These are phyloP conservation scores for Aulostomus chinensis DNA, from an alignment of 2,797 vertebrate species.

Conservation along the genomic window DNA sequence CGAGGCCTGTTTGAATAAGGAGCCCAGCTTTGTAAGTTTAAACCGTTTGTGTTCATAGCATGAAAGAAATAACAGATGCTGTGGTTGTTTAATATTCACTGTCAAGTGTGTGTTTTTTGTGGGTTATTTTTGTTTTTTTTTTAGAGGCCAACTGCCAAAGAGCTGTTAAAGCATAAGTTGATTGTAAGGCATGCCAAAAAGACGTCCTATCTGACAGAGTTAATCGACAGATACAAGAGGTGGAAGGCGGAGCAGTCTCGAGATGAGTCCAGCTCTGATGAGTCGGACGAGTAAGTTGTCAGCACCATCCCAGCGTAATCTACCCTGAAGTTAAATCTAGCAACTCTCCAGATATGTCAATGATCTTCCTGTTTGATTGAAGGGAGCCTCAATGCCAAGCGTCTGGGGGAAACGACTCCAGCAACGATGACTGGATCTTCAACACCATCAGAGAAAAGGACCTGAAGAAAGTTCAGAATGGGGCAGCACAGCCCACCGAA, in stretches of 20 bases:
- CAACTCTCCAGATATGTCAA: neutral
- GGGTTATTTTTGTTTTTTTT: constrained; percentile 18
- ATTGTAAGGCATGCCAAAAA: constrained; percentile 95
- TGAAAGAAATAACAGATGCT: neutral
- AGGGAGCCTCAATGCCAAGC: constrained; percentile 88
- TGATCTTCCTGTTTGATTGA: constrained; percentile 21
- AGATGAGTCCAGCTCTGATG: constrained; percentile 89
- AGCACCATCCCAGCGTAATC: neutral
- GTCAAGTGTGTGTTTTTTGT: constrained; percentile 2
- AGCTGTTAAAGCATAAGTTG: constrained; percentile 96
- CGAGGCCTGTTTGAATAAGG: constrained; percentile 97
- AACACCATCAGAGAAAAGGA: constrained; percentile 89
- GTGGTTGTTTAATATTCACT: neutral
- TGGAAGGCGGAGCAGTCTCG: constrained; percentile 92
- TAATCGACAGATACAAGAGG: constrained; percentile 95
- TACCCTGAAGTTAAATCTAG: too few relatives aligned
- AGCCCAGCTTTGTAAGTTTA: constrained; percentile 97
- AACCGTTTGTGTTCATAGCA: constrained; percentile 31
- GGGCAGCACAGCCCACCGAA: constrained; percentile 77
- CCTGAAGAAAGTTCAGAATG: constrained; percentile 83
- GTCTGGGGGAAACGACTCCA: constrained; percentile 83
- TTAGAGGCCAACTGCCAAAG: constrained; percentile 96
- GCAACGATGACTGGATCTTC: constrained; percentile 87
- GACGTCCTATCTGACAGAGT: constrained; percentile 94
- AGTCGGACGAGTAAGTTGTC: constrained; percentile 89